These are phyloP conservation scores for Megaceryle torquata DNA, from an alignment of 2,113 vertebrate genomes.

Conservation along the genomic window DNA sequence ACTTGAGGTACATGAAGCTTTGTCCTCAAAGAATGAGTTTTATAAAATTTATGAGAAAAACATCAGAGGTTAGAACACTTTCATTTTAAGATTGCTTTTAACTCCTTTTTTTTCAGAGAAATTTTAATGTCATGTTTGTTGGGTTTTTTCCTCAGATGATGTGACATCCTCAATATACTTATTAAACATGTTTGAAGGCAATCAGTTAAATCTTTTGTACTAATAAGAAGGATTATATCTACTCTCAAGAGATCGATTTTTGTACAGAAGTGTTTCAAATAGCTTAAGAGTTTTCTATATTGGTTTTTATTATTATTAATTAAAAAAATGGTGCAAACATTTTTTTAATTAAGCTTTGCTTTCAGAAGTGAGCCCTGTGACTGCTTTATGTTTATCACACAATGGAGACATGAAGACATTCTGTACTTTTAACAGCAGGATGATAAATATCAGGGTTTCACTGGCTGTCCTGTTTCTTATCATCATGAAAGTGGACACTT, in stretches of 20 bases:
- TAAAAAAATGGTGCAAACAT: constrained; percentile 22
- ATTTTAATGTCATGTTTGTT: neutral
- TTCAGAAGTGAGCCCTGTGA: constrained; percentile 25
- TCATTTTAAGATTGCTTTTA: neutral
- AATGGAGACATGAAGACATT: constrained; percentile 14
- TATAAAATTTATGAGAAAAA: neutral
- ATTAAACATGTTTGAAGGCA: neutral
- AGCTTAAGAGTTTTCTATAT: neutral
- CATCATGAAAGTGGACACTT: constrained; percentile 14
- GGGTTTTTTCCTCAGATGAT: neutral
- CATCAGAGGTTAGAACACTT: neutral
- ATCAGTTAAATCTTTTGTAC: neutral
- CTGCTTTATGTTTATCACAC: constrained; percentile 51
- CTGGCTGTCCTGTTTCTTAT: constrained; percentile 38
- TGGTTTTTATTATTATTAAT: constrained; percentile 20
- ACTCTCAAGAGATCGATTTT: neutral
- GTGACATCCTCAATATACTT: neutral
- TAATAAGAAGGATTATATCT: neutral
- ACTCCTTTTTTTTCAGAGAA: neutral
- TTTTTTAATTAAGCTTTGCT: constrained; percentile 55
- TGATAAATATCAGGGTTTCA: neutral
- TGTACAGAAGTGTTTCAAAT: constrained; percentile 2
- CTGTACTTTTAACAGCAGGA: constrained; percentile 18
- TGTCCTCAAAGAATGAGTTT: neutral
- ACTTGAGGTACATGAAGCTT: neutral